Evolutionary conservation across 2,113 vertebrate genomes (phyloP).

Genomic region (Butorides virescens): DNA sequence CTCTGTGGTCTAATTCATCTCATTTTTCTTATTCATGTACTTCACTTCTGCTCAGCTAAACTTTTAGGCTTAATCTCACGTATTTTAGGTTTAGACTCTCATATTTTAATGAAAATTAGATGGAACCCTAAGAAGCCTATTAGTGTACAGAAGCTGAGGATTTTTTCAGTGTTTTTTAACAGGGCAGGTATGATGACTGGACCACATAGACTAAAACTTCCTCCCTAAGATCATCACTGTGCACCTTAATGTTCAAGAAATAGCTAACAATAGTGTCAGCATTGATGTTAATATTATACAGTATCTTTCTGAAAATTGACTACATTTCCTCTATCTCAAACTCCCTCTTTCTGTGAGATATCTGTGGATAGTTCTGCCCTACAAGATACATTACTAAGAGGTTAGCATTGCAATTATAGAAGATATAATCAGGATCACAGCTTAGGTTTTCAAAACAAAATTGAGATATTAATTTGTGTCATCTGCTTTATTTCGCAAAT

Average conservation of each 20-base stretch:
- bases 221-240: not conserved
- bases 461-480: not conserved
- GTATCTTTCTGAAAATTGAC: not conserved
- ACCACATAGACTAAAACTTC: not conserved
- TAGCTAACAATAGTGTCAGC: not conserved
- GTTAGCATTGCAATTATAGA: not conserved
- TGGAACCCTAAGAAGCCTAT: not conserved
- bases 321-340: not conserved
- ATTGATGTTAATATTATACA: not conserved
- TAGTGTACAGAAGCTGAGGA: not conserved
- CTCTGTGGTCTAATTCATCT: not conserved
- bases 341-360: not conserved
- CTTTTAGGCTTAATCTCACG: not conserved
- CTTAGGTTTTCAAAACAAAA: not conserved
- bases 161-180: not conserved
- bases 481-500: constrained; percentile 8
- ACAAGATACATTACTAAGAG: not conserved
- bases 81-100: not conserved
- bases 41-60: not conserved
- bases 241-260: not conserved
- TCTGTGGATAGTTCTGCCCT: not conserved
- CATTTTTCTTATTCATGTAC: not conserved
- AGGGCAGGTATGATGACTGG: not conserved
- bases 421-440: not conserved
- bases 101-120: not conserved